Base-by-base conservation (phyloP, 2,888 invertebrate genomes). In the Argyresthia albistria region DNA sequence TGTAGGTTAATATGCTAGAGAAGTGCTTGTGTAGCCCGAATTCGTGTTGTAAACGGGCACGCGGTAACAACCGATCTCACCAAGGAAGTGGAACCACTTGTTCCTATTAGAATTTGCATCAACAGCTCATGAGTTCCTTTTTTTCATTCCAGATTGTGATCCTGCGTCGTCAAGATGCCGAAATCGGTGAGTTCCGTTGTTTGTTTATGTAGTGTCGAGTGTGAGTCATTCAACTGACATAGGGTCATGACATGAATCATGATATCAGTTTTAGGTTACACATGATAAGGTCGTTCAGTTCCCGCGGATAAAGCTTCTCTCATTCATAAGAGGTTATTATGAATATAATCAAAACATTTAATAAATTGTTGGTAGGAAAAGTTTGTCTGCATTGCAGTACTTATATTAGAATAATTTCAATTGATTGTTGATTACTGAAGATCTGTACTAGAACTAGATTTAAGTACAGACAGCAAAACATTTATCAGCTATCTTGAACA, bases 121-220 rank as follows among this genome's bases (percentile, higher is more conserved):
- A 60, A 61, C 59, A 65, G 62, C 49, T 39, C 14, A 65, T 25
- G 25, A 25, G 6, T 66, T 59, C 62, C 60, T 55, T 73, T 73
- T 70, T 76, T 56, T 68, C 60, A 66, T 87, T 86, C 57, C 86
- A 88, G 88, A 88, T 87, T 75, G 80, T 76, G 72, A 82, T 79
- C 78, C 80, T 66, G 74, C 79, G 70, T 76, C 78, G 76, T 76
- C 88, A 90, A 89, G 78, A 90, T 90, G 89, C 90, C 90, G 78
- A 90, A 90, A 90, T 90, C 90, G 79, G 90, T 90, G 71, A 90
- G 90, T 90, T 25, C 11, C 35, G 11, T 14, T 42, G 8, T 43
- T 35, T 35, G 46, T 42, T 8, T 43, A 39, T 49, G 35, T 45
- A 3, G 49, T 11, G 43, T 16, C 9, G 14, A 45, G 15, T 52